These are phyloP conservation scores for Sminthurides bifidus DNA, from an alignment of 1,140 invertebrate genomes.

Conservation along the genomic window DNA sequence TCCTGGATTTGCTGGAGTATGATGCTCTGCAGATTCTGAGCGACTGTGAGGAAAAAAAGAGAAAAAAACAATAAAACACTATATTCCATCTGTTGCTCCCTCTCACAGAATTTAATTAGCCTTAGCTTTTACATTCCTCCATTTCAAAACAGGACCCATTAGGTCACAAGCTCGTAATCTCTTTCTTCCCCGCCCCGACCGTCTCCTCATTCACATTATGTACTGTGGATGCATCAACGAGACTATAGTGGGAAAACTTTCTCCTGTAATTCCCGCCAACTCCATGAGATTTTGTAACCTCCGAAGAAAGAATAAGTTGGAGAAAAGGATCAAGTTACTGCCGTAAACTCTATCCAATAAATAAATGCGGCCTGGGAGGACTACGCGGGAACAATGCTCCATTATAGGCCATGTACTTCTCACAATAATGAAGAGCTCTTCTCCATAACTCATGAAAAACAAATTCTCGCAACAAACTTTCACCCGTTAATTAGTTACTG, in stretches of 20 bases:
- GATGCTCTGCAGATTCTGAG: constrained; percentile 43
- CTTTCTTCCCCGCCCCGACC: not conserved
- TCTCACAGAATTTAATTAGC: not conserved
- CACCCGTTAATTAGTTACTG: too few species aligned
- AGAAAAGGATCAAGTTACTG: too few species aligned
- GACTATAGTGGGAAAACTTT: too few species aligned
- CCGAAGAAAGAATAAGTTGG: too few species aligned
- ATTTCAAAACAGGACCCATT: not conserved
- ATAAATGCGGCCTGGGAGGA: too few species aligned
- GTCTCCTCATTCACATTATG: not conserved
- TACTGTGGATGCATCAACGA: not conserved
- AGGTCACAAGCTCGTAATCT: not conserved
- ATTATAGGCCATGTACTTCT: not conserved
- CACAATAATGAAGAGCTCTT: not conserved
- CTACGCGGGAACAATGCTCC: not conserved
- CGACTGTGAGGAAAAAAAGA: constrained; percentile 36
- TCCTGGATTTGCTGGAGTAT: constrained; percentile 39
- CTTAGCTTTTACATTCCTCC: not conserved
- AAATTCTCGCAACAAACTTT: too few species aligned
- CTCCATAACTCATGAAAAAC: not conserved
- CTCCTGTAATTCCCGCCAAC: too few species aligned
- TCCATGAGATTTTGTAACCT: too few species aligned
- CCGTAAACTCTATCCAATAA: too few species aligned
- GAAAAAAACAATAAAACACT: not conserved
- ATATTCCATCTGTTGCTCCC: too few species aligned